Conservation (phyloP, 2,888 invertebrate species). For the Dysmachus trigonus region DNA sequence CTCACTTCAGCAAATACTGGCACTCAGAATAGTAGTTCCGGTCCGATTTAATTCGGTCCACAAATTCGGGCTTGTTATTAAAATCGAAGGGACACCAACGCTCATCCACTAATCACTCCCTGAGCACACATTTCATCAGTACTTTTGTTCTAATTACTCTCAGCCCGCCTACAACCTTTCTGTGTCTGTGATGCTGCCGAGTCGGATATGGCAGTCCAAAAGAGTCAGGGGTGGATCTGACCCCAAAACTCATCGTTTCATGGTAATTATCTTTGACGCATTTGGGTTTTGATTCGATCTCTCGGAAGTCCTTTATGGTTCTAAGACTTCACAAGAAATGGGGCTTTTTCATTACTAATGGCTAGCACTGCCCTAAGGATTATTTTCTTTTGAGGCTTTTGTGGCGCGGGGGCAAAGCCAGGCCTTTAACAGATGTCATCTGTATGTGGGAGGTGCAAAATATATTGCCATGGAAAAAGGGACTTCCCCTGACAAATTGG, state of each 20-base stretch:
- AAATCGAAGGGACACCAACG: conserved; percentile 23
- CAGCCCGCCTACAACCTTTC: not conserved
- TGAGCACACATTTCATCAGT: conserved; percentile 17
- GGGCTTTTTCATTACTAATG: conserved; percentile 18
- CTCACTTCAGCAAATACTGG: not conserved
- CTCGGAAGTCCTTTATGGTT: conserved; percentile 15
- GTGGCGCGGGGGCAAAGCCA: not conserved
- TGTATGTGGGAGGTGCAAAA: not conserved
- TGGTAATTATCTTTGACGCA: conserved; percentile 21
- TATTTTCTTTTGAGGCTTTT: not conserved
- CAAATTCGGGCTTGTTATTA: not conserved
- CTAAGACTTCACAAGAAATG: not conserved
- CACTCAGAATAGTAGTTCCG: not conserved
- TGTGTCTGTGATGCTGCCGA: not conserved
- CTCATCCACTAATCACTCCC: conserved; percentile 28
- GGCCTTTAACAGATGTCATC: not conserved
- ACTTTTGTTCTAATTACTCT: conserved; percentile 26
- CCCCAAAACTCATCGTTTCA: conserved; percentile 3
- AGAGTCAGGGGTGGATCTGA: not conserved
- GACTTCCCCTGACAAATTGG: not conserved
- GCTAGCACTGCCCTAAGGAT: not conserved
- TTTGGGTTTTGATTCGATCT: conserved; percentile 26
- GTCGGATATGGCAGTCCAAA: not conserved
- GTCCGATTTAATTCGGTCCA: not conserved
- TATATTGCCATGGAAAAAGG: not conserved